A percentile compares a stretch with the other conserved stretches of the same genome.
Conservation (phyloP, 2,113 vertebrate species). For the Steatornis caripensis region DNA sequence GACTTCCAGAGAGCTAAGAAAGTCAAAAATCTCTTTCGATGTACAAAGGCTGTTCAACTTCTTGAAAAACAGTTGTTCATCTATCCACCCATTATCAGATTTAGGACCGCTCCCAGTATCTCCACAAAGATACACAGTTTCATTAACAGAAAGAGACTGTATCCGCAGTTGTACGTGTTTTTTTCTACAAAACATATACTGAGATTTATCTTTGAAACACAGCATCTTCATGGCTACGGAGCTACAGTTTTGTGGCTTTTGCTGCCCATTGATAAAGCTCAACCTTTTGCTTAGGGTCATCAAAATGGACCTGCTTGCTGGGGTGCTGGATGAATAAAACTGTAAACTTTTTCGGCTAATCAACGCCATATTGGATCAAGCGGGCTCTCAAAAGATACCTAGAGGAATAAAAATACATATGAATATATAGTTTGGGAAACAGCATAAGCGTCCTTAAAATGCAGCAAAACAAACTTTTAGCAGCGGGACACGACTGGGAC, state of each 20-base stretch:
- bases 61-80: slow-evolving; percentile 65
- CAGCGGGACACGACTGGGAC: rapidly evolving
- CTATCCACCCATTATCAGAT: slow-evolving; percentile 36
- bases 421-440: not conserved
- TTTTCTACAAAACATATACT: not conserved
- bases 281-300: slow-evolving; percentile 21
- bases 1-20: slow-evolving; percentile 64
- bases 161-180: slow-evolving; percentile 62
- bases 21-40: slow-evolving; percentile 74
- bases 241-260: not conserved
- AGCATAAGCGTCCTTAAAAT: rapidly evolving
- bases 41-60: slow-evolving; percentile 65
- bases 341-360: slow-evolving; percentile 37
- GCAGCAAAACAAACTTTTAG: rapidly evolving
- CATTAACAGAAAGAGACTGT: slow-evolving; percentile 43
- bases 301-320: not conserved
- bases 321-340: not conserved
- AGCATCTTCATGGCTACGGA: not conserved
- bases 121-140: slow-evolving; percentile 52
- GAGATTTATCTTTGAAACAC: not conserved
- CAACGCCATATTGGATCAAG: slow-evolving; percentile 57
- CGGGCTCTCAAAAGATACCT: not conserved
- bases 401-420: not conserved
- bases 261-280: not conserved
- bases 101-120: slow-evolving; percentile 18